These are phyloP conservation scores for Papilio xuthus DNA, from an alignment of 1,140 invertebrate species.

Conservation along the genomic window DNA sequence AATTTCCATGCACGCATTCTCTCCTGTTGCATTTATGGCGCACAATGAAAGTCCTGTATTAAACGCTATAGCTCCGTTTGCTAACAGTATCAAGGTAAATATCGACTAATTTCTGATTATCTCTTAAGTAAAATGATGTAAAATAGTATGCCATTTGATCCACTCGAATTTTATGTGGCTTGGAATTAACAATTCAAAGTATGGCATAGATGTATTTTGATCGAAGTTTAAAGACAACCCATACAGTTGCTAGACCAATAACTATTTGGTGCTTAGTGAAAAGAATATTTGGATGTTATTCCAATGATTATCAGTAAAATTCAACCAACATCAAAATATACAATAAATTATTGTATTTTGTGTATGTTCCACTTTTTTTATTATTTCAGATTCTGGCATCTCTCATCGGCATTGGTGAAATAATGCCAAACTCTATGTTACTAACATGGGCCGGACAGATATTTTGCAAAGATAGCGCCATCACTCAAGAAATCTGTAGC, in stretches of 20 bases:
- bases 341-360: slow-evolving; percentile 7
- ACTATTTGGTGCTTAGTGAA: too few relatives aligned
- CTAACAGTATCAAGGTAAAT: slow-evolving; percentile 50
- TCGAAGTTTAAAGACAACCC: too few relatives aligned
- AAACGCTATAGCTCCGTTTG: slow-evolving; percentile 43
- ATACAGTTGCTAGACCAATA: too few relatives aligned
- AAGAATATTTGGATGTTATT: too few relatives aligned
- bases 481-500: slow-evolving; percentile 81
- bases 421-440: slow-evolving; percentile 77
- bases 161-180: too few relatives aligned
- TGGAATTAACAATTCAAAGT: too few relatives aligned
- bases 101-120: background rate
- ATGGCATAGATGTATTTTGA: too few relatives aligned
- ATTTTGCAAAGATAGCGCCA: slow-evolving; percentile 79
- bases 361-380: slow-evolving; percentile 6
- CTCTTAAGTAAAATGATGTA: background rate
- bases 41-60: slow-evolving; percentile 67
- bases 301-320: too few relatives aligned
- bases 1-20: slow-evolving; percentile 82
- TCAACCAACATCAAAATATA: background rate
- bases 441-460: slow-evolving; percentile 74
- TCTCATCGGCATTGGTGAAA: slow-evolving; percentile 80
- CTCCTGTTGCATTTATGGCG: slow-evolving; percentile 81
- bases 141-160: background rate
- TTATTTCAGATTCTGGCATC: slow-evolving; percentile 42